Evolutionary conservation across 2,113 vertebrate genomes (phyloP).

Genomic region (Pollachius pollachius): DNA sequence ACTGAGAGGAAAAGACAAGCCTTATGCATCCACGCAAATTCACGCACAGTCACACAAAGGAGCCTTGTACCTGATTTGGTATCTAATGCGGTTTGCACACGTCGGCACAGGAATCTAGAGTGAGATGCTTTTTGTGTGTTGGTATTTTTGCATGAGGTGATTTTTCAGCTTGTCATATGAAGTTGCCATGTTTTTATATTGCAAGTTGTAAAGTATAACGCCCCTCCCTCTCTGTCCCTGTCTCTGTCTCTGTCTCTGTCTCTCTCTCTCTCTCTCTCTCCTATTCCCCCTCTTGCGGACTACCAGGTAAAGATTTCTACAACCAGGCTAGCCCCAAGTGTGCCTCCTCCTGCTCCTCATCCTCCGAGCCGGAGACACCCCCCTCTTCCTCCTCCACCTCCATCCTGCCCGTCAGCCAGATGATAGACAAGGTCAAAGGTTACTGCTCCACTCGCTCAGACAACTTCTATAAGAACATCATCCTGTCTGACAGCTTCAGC

Average conservation of each 20-base stretch:
- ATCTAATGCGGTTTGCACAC: too few species aligned
- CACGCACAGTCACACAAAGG: too few species aligned
- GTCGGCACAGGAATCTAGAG: too few species aligned
- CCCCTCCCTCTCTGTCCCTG: background rate
- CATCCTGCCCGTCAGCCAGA: conserved; percentile 90
- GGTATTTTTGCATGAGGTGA: too few species aligned
- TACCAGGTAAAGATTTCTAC: conserved; percentile 78
- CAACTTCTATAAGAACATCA: conserved; percentile 97
- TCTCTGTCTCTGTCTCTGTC: background rate
- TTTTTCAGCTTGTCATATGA: too few species aligned
- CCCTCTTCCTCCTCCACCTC: conserved; percentile 62
- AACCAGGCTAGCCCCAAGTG: conserved; percentile 80
- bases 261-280: background rate
- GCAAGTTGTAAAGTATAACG: too few species aligned
- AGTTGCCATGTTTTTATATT: background rate
- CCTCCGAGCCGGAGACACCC: conserved; percentile 77
- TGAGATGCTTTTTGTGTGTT: too few species aligned
- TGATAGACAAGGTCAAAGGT: conserved; percentile 91
- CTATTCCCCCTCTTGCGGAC: background rate
- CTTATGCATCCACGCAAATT: too few species aligned
- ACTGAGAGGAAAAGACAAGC: too few species aligned
- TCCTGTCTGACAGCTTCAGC: conserved; percentile 89
- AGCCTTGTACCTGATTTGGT: too few species aligned
- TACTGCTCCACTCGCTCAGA: conserved; percentile 88
- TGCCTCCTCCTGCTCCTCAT: conserved; percentile 58